Evolutionary conservation across 1,140 invertebrate genomes (phyloP).

Genomic region (Cydia pomonella): DNA sequence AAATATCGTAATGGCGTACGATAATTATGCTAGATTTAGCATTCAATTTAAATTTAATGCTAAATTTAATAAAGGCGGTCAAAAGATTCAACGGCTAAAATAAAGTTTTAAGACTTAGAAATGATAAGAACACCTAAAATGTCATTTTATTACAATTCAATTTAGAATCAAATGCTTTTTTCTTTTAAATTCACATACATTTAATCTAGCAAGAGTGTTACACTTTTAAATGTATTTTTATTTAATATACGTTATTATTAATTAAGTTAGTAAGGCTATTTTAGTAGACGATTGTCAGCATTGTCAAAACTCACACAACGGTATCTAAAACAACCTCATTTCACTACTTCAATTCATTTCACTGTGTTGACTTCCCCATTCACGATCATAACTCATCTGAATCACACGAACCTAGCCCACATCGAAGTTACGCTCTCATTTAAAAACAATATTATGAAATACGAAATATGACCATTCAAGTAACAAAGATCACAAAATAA

Average conservation of each 20-base stretch:
- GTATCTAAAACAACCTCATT: not conserved
- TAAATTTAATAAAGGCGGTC: slow-evolving; percentile 1
- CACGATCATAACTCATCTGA: too few relatives aligned
- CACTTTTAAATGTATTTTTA: slow-evolving; percentile 57
- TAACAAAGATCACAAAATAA: too few relatives aligned
- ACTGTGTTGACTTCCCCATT: too few relatives aligned
- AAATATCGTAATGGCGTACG: not conserved
- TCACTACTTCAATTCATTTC: too few relatives aligned
- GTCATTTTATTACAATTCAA: slow-evolving; percentile 77
- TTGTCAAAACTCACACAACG: slow-evolving; percentile 39
- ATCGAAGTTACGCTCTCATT: too few relatives aligned
- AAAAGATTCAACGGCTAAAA: slow-evolving; percentile 28
- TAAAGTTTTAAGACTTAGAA: slow-evolving; percentile 37
- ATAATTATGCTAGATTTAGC: not conserved
- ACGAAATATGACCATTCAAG: too few relatives aligned
- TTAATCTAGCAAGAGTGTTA: slow-evolving; percentile 66
- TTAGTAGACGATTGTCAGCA: slow-evolving; percentile 65
- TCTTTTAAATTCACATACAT: slow-evolving; percentile 71
- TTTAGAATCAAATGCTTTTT: slow-evolving; percentile 79
- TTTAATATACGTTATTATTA: slow-evolving; percentile 62
- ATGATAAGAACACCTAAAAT: slow-evolving; percentile 64
- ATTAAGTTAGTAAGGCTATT: slow-evolving; percentile 78
- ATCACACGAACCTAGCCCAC: too few relatives aligned
- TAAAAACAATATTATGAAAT: too few relatives aligned
- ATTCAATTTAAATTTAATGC: not conserved